Evolutionary conservation across 1,140 invertebrate species (phyloP).

Genomic region (Parasteatoda tepidariorum): DNA sequence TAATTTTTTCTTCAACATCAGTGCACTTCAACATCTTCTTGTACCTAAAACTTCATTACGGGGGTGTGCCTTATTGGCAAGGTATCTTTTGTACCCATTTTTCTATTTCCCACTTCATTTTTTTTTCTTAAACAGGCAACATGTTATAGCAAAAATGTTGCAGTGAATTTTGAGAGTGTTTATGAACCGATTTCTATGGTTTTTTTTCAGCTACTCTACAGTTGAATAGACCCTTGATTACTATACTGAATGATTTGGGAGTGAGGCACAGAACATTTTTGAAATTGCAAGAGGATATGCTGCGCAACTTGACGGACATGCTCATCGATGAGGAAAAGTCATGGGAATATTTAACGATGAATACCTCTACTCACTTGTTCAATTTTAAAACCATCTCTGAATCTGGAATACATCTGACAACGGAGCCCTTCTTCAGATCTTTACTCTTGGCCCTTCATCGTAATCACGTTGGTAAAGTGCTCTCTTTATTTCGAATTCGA

Average conservation of each 20-base stretch:
- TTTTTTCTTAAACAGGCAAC: too few relatives aligned
- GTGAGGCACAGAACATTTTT: conserved; percentile 41
- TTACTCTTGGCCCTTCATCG: conserved; percentile 34
- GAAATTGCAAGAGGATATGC: conserved; percentile 42
- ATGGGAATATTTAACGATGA: conserved; percentile 6
- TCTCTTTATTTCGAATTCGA: too few relatives aligned
- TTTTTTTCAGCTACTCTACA: conserved; percentile 47
- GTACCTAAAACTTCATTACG: too few relatives aligned
- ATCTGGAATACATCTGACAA: conserved; percentile 47
- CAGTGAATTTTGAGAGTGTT: too few relatives aligned
- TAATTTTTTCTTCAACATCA: too few relatives aligned
- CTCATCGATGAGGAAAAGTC: conserved; percentile 59
- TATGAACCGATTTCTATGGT: too few relatives aligned
- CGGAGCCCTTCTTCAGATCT: conserved; percentile 61
- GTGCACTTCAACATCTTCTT: too few relatives aligned
- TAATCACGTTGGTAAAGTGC: conserved; percentile 49
- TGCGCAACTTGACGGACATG: conserved; percentile 52
- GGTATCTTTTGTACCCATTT: too few relatives aligned
- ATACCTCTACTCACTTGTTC: background rate
- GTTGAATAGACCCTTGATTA: conserved; percentile 63
- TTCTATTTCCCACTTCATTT: too few relatives aligned
- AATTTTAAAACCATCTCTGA: conserved; percentile 18
- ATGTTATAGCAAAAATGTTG: too few relatives aligned
- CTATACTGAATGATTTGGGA: conserved; percentile 63
- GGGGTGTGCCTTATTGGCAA: too few relatives aligned